Evolutionary conservation across 2,113 vertebrate species (phyloP).

Genomic region (Alethe diademata): DNA sequence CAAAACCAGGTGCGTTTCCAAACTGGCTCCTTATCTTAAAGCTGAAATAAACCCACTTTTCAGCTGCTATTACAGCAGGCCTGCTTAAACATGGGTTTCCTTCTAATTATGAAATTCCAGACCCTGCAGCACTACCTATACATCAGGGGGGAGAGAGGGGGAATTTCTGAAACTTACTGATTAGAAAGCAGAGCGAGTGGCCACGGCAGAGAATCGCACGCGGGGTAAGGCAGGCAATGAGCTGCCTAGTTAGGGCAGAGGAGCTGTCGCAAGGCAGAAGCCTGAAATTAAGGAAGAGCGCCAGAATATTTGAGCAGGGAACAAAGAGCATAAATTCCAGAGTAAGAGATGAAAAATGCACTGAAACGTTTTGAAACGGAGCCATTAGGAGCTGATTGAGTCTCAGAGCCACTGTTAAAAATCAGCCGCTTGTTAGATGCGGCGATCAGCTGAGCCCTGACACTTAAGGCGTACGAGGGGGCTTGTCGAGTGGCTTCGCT

Average conservation of each 20-base stretch:
- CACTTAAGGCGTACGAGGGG: slow-evolving; percentile 69
- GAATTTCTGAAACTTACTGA: slow-evolving; percentile 23
- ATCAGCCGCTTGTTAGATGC: slow-evolving; percentile 76
- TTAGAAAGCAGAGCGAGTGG: slow-evolving; percentile 12
- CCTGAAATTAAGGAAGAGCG: slow-evolving; percentile 62
- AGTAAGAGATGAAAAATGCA: slow-evolving; percentile 61
- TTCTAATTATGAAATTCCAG: neutral
- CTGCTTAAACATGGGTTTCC: neutral
- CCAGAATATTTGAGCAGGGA: slow-evolving; percentile 60
- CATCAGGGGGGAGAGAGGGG: neutral
- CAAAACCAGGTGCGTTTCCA: neutral
- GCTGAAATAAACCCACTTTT: neutral
- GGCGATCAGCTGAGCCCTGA: slow-evolving; percentile 75
- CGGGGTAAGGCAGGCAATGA: slow-evolving; percentile 11
- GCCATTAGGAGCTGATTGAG: slow-evolving; percentile 71
- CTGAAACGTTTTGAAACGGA: slow-evolving; percentile 52
- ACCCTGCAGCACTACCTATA: neutral
- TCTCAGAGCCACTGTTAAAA: slow-evolving; percentile 70
- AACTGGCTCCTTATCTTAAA: neutral
- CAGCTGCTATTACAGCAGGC: neutral
- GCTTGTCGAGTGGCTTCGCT: slow-evolving; percentile 67
- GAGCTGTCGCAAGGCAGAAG: slow-evolving; percentile 29
- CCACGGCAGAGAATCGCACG: neutral
- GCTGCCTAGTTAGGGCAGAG: slow-evolving; percentile 31
- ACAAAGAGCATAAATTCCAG: slow-evolving; percentile 67